Evolutionary conservation across 2,797 vertebrate species (phyloP).

Genomic region (Forpus xanthops): DNA sequence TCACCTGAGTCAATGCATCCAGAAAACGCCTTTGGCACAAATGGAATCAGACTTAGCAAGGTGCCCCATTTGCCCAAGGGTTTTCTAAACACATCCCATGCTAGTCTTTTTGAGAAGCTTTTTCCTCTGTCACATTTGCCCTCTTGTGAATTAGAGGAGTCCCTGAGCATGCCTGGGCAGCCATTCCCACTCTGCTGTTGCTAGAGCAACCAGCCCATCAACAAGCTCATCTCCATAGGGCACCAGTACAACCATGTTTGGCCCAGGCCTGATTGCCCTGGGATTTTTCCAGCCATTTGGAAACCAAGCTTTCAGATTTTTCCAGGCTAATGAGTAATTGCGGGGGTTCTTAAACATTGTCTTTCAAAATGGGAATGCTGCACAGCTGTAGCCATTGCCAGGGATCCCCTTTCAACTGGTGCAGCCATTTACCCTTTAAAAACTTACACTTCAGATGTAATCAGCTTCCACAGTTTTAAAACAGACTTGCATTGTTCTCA

Average conservation of each 20-base stretch:
- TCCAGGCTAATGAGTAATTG: not conserved
- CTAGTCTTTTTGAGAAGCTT: not conserved
- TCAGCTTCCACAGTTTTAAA: not conserved
- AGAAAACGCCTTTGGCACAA: not conserved
- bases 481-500: not conserved
- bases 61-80: not conserved
- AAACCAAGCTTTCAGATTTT: not conserved
- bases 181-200: not conserved
- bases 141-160: not conserved
- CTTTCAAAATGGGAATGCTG: not conserved
- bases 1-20: not conserved
- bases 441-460: not conserved
- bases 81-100: not conserved
- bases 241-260: not conserved
- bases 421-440: not conserved
- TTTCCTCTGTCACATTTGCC: not conserved
- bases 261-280: not conserved
- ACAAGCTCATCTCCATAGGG: not conserved
- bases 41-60: not conserved
- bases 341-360: not conserved
- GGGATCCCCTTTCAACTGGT: not conserved
- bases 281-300: not conserved
- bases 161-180: not conserved
- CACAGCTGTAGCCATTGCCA: not conserved
- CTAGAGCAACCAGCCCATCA: not conserved